Evolutionary conservation across 2,888 invertebrate genomes (phyloP), one percentile per base, ranked within the genome.

Genomic region (Meteorus cinctellus): DNA sequence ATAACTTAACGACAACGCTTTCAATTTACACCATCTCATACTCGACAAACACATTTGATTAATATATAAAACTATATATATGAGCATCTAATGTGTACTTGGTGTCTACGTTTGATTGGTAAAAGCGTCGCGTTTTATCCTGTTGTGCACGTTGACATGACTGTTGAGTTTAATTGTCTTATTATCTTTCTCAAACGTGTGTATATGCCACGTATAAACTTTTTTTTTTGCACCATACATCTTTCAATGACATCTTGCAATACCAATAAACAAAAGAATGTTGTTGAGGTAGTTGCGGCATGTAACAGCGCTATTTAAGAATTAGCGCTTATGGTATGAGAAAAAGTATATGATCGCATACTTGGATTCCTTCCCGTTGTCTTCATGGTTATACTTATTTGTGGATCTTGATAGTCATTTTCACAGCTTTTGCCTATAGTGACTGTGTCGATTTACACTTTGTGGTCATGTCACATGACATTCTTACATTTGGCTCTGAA

Each of bases 161-260:
- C 68, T 59, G 51, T 78, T 29, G 59, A 69, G 72, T 76, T 74
- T 72, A 78, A 78, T 76, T 74, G 76, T 78, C 76, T 78, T 74
- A 78, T 78, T 78, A 78, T 72, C 55, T 27, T 48, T 48, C 29
- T 2, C 1, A 12, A 29, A 62, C 31, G 31, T 62, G 16, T 62
- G 14, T 19, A 63, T 5, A 63, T 31, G 63, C 55, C 29, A 34
- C 34, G 63, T 31, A 34, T 29, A n/a, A 16, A n/a, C 24, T 14
- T 63, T 24, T 24, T 24, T n/a, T 29, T 45, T 27, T 12, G 6
- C 68, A 63, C 4, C 19, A 10, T 55, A 55, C n/a, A n/a, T 48
- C n/a, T n/a, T 48, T 14, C 19, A 55, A 55, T 19, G 55, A 55
- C 55, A 55, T 24, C 55, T 19, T 55, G 55, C 55, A 55, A 55